A percentile compares a stretch with the other conserved stretches of the same genome.
Conservation (phyloP, 2,113 vertebrate genomes). For the Scomber scombrus region DNA sequence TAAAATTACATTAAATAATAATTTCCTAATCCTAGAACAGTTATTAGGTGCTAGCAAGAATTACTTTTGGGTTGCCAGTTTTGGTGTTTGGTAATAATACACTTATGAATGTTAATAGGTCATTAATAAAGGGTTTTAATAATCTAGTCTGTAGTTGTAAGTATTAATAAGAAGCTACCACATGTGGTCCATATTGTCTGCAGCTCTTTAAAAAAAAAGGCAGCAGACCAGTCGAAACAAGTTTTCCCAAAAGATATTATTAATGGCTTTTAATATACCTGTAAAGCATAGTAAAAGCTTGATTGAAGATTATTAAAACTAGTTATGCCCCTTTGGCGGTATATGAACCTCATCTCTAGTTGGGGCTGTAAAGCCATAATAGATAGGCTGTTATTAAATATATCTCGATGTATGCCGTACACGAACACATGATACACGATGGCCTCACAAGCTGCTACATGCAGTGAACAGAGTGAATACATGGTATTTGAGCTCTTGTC, state of each 20-base stretch:
- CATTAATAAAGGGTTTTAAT: neutral
- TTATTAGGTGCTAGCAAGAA: too few relatives aligned
- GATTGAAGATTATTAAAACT: neutral
- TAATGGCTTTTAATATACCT: too few relatives aligned
- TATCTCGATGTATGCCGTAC: conserved; percentile 29
- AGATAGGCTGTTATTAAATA: conserved; percentile 41
- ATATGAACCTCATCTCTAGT: neutral
- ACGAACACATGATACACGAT: neutral
- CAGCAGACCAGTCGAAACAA: too few relatives aligned
- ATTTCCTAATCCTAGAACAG: too few relatives aligned
- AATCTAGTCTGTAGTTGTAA: neutral
- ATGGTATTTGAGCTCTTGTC: conserved; percentile 88
- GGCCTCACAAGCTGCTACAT: conserved; percentile 83
- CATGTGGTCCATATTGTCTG: neutral
- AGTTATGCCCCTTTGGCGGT: neutral
- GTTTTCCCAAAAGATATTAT: too few relatives aligned
- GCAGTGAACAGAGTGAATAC: conserved; percentile 82
- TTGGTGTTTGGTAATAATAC: neutral
- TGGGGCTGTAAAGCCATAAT: conserved; percentile 23
- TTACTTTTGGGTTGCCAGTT: neutral
- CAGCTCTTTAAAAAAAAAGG: neutral
- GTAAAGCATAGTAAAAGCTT: neutral
- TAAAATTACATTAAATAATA: too few relatives aligned
- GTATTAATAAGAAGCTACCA: neutral
- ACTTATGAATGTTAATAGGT: neutral